Evolutionary conservation across 2,113 vertebrate species (phyloP).

Genomic region (Lichenostomus cassidix): DNA sequence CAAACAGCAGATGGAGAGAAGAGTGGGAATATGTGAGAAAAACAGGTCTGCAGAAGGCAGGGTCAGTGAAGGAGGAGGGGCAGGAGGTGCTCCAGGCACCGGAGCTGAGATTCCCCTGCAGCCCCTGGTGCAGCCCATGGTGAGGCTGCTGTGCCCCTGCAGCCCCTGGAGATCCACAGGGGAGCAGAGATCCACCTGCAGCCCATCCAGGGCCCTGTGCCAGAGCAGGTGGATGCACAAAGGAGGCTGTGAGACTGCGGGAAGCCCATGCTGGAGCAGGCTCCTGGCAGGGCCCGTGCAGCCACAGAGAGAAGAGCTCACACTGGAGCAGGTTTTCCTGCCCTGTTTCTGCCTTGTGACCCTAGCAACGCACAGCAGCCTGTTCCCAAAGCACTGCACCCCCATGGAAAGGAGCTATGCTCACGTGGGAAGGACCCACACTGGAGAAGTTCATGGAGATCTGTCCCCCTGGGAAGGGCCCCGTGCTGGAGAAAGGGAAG

Average conservation of each 20-base stretch:
- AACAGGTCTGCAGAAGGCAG: background rate
- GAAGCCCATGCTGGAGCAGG: background rate
- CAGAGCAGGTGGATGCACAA: fast-evolving
- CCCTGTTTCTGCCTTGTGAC: background rate
- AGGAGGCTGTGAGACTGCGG: fast-evolving
- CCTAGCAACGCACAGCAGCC: background rate
- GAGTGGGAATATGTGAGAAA: background rate
- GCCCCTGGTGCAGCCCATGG: background rate
- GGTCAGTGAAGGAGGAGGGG: background rate
- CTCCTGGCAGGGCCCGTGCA: background rate
- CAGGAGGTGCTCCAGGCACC: background rate
- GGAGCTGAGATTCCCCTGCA: background rate
- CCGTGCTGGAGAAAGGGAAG: background rate
- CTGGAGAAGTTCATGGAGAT: background rate
- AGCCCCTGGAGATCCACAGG: background rate
- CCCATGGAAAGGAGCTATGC: background rate
- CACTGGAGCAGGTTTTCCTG: background rate
- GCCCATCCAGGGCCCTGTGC: fast-evolving
- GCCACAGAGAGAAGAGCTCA: background rate
- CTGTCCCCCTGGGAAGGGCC: background rate
- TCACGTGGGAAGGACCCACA: background rate
- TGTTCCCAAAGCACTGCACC: background rate
- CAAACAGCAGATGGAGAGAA: background rate
- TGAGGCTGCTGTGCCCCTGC: background rate
- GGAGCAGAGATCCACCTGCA: background rate